These are phyloP conservation scores for Cynoglossus semilaevis DNA, from an alignment of 2,113 vertebrate genomes.

Conservation along the genomic window DNA sequence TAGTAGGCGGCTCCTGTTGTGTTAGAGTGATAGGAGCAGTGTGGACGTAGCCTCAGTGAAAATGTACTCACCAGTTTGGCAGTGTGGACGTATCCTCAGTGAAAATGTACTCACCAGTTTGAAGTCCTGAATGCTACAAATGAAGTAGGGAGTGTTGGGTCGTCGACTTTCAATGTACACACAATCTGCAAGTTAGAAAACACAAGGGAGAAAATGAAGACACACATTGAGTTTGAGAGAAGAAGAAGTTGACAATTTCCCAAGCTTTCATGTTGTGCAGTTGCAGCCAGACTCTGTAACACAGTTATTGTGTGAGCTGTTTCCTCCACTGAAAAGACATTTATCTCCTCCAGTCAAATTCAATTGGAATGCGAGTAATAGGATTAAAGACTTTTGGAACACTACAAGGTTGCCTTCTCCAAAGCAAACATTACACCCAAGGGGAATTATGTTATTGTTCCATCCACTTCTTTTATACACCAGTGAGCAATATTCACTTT, in stretches of 20 bases:
- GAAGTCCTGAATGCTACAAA: constrained; percentile 99
- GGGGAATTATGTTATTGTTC: constrained; percentile 76
- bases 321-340: constrained; percentile 66
- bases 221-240: constrained; percentile 11
- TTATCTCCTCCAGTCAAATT: constrained; percentile 73
- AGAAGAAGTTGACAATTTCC: constrained; percentile 43
- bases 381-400: constrained; percentile 78
- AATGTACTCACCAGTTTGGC: constrained; percentile 95
- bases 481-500: constrained; percentile 58
- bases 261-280: constrained; percentile 48
- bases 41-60: constrained; percentile 28
- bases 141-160: constrained; percentile 99
- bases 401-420: constrained; percentile 72
- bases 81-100: no score
- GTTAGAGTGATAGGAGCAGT: no score
- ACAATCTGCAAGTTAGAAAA: constrained; percentile 85
- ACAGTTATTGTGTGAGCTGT: constrained; percentile 55
- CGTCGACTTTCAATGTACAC: constrained; percentile 98
- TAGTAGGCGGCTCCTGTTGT: no score
- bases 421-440: constrained; percentile 77
- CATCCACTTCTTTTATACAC: constrained; percentile 74
- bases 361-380: constrained; percentile 79
- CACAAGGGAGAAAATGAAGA: neutral
- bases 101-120: constrained; percentile 91
- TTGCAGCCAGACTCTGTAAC: constrained; percentile 47